Evolutionary conservation across 2,113 vertebrate genomes (phyloP).

Genomic region (Pyxicephalus adspersus): DNA sequence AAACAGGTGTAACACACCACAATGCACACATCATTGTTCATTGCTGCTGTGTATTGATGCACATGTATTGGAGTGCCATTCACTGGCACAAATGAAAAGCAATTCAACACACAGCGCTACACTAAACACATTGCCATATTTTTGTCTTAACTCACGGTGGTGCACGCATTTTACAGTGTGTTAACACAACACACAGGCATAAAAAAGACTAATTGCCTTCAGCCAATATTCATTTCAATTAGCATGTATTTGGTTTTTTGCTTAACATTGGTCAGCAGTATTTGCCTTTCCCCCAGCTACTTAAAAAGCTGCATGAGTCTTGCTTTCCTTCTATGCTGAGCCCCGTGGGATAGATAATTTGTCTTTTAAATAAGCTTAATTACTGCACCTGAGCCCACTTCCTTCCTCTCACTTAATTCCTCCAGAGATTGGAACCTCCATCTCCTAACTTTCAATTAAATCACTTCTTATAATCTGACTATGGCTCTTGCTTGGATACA

Average conservation of each 20-base stretch:
- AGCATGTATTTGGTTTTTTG: too few relatives aligned
- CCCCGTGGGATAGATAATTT: constrained; percentile 1
- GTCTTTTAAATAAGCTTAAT: constrained; percentile 23
- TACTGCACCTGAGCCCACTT: not conserved
- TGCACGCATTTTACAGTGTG: too few relatives aligned
- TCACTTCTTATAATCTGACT: not conserved
- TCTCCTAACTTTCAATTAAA: not conserved
- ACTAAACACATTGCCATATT: too few relatives aligned
- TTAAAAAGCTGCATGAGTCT: not conserved
- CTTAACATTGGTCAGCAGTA: not conserved
- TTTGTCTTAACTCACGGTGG: too few relatives aligned
- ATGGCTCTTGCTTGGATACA: not conserved
- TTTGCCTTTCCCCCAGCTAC: not conserved
- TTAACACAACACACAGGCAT: too few relatives aligned
- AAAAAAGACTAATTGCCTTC: too few relatives aligned
- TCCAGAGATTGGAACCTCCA: not conserved
- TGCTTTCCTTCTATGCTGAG: not conserved
- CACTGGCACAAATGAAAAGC: too few relatives aligned
- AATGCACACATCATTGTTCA: too few relatives aligned
- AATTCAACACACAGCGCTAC: too few relatives aligned
- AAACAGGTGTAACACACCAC: too few relatives aligned
- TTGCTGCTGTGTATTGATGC: too few relatives aligned
- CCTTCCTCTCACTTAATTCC: not conserved
- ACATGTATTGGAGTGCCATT: too few relatives aligned
- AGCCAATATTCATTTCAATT: not conserved